phyloP scores from a whole-genome alignment of 1,140 invertebrate species.

The Drosophila oshimai region DNA sequence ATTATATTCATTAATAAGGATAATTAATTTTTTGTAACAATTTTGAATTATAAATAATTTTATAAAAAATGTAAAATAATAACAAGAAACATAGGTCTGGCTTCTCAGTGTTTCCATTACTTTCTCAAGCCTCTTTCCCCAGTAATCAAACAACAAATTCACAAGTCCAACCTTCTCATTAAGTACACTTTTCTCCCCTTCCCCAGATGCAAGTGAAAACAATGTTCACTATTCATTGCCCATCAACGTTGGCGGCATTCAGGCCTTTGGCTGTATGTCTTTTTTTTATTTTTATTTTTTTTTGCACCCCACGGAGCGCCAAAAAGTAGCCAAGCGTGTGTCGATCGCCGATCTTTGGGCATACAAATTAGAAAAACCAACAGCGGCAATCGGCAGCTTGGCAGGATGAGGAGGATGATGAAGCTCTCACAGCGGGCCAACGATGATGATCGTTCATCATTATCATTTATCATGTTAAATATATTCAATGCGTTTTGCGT shows the following conservation, averaged over 20 bases:
- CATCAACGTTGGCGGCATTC: constrained; percentile 52
- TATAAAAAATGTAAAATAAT: too few relatives aligned
- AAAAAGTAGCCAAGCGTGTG: constrained; percentile 78
- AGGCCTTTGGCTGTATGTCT: constrained; percentile 56
- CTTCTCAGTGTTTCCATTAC: not conserved
- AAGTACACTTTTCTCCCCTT: not conserved
- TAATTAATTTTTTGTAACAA: not conserved
- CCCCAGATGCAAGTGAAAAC: constrained; percentile 15
- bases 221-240: constrained; percentile 70
- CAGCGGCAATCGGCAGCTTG: constrained; percentile 47
- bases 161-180: not conserved
- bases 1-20: too few relatives aligned
- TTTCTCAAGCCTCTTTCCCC: not conserved
- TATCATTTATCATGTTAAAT: constrained; percentile 51
- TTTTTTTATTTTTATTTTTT: constrained; percentile 1
- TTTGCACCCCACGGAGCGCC: constrained; percentile 58
- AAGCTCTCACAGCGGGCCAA: constrained; percentile 36
- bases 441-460: constrained; percentile 74
- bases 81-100: too few relatives aligned
- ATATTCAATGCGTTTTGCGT: constrained; percentile 55
- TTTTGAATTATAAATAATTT: too few relatives aligned
- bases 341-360: constrained; percentile 57
- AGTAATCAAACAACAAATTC: too few relatives aligned
- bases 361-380: constrained; percentile 76
- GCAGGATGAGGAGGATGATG: constrained; percentile 50